phyloP scores from a whole-genome alignment of 2,113 vertebrate species.

The Arenaria interpres region DNA sequence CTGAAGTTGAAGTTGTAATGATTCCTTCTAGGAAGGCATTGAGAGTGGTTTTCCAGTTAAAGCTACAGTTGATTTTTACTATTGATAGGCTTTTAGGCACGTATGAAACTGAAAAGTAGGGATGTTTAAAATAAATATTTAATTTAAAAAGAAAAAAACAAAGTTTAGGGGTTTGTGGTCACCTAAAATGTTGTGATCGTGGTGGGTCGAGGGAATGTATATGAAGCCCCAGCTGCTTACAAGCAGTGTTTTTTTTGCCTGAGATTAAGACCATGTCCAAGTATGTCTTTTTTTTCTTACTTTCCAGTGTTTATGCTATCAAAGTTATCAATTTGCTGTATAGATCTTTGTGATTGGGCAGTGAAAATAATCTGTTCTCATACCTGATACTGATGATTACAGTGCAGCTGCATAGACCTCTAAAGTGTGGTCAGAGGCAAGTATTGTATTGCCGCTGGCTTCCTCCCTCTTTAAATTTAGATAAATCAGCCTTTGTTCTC shows the following conservation, averaged over 20 bases:
- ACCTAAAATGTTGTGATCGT: neutral
- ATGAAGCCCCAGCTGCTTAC: neutral
- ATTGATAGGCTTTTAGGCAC: neutral
- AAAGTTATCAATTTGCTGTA: neutral
- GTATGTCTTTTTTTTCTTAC: neutral
- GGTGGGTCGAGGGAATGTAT: neutral
- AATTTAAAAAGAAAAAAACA: neutral
- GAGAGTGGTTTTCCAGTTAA: neutral
- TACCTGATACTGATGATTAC: neutral
- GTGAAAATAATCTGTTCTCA: neutral
- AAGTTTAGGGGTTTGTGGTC: neutral
- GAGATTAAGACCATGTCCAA: neutral
- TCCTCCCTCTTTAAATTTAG: conserved; percentile 2
- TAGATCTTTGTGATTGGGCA: neutral
- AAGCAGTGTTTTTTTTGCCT: neutral
- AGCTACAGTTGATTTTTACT: neutral
- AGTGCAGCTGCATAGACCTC: neutral
- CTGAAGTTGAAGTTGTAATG: neutral
- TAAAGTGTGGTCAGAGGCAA: neutral
- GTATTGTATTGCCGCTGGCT: neutral
- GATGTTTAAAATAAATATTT: neutral
- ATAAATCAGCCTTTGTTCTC: conserved; percentile 33
- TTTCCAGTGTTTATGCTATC: neutral
- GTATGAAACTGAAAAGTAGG: neutral
- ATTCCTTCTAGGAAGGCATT: neutral